Conservation (phyloP, 2,888 invertebrate genomes). For the Fragum fragum region DNA sequence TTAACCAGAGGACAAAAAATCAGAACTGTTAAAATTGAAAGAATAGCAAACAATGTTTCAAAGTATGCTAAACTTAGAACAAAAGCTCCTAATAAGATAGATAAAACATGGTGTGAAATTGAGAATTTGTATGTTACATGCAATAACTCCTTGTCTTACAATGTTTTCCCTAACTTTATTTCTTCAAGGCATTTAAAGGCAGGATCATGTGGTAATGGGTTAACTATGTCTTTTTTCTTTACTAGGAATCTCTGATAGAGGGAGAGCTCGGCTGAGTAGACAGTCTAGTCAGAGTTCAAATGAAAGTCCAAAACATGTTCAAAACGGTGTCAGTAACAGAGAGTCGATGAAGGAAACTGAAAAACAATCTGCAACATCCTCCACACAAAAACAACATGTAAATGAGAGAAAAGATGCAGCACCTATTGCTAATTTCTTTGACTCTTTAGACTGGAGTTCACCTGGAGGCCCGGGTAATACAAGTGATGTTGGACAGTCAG, state of each 20-base stretch:
- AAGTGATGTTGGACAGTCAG: conserved; percentile 28
- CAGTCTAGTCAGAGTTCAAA: conserved; percentile 77
- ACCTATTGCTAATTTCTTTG: conserved; percentile 65
- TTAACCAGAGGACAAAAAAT: too few species aligned
- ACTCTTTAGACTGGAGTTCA: conserved; percentile 68
- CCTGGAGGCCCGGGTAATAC: background rate
- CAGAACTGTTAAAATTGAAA: too few species aligned
- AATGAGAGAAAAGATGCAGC: conserved; percentile 45
- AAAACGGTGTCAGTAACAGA: conserved; percentile 13
- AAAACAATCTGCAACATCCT: conserved; percentile 69
- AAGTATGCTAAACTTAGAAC: too few species aligned
- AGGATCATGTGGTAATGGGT: too few species aligned
- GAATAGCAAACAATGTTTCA: too few species aligned
- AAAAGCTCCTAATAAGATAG: too few species aligned
- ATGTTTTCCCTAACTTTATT: too few species aligned
- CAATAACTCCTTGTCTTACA: too few species aligned
- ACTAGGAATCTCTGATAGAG: conserved; percentile 81
- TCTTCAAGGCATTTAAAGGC: too few species aligned
- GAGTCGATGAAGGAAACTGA: background rate
- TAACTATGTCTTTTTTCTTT: background rate
- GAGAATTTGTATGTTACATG: too few species aligned
- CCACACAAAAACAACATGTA: background rate
- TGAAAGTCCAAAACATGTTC: conserved; percentile 70
- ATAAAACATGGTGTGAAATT: too few species aligned
- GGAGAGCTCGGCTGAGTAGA: conserved; percentile 73